Evolutionary conservation across 2,113 vertebrate species (phyloP).

Genomic region (Bufo gargarizans): DNA sequence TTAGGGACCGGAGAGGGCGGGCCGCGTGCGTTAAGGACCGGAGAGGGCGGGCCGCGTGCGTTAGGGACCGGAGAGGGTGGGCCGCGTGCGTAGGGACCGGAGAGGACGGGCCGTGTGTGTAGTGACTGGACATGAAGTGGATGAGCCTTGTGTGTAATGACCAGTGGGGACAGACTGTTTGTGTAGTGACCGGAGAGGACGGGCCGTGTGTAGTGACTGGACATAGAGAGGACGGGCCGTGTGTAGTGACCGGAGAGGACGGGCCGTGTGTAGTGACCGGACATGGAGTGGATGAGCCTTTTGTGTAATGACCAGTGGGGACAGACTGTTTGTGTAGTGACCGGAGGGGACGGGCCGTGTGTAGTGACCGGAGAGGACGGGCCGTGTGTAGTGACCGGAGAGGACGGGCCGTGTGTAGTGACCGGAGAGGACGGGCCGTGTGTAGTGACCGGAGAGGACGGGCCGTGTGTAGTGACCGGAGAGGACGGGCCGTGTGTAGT

Average conservation of each 20-base stretch:
- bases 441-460: not conserved
- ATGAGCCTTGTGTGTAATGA: not conserved
- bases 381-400: not conserved
- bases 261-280: not conserved
- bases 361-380: not conserved
- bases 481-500: not conserved
- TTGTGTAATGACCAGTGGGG: not conserved
- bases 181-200: not conserved
- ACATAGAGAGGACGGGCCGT: not conserved
- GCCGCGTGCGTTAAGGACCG: not conserved
- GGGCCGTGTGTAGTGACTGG: not conserved
- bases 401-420: not conserved
- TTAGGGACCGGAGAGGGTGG: not conserved
- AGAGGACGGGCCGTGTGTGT: not conserved
- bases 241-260: not conserved
- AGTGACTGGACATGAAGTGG: not conserved
- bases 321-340: not conserved
- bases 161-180: not conserved
- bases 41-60: no score
- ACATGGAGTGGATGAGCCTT: not conserved
- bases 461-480: not conserved
- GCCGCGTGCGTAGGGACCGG: not conserved
- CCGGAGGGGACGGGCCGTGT: not conserved
- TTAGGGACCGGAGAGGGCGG: not conserved
- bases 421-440: not conserved